Conservation (phyloP, 2,113 vertebrate genomes). For the Illadopsis cleaveri region DNA sequence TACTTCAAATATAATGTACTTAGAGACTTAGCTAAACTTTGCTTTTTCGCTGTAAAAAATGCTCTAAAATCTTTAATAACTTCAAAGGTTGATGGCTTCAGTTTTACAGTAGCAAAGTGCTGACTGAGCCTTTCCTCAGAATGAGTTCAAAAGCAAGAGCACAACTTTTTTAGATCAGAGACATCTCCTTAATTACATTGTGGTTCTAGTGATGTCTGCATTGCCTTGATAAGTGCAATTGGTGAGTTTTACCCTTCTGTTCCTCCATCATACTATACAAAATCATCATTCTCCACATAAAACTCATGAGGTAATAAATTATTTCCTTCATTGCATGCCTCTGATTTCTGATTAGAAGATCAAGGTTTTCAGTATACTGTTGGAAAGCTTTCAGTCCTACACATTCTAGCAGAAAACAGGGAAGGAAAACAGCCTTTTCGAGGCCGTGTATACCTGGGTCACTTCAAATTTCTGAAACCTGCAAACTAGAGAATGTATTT, state of each 20-base stretch:
- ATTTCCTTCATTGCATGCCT: background rate
- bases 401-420: background rate
- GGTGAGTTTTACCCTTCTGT: background rate
- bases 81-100: conserved; percentile 31
- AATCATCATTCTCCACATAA: background rate
- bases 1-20: conserved; percentile 2
- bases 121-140: conserved; percentile 14
- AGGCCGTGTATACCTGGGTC: background rate
- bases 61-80: conserved; percentile 19
- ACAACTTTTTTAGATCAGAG: conserved; percentile 35
- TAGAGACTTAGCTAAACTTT: conserved; percentile 9
- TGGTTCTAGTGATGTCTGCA: background rate
- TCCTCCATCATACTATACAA: background rate
- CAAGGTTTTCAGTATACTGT: background rate
- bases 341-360: background rate
- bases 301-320: background rate
- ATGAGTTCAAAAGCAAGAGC: conserved; percentile 7
- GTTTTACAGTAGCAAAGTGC: conserved; percentile 21
- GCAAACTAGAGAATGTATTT: background rate
- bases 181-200: conserved; percentile 21
- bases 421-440: background rate
- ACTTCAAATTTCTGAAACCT: background rate
- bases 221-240: background rate
- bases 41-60: conserved; percentile 1
- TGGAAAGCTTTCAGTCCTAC: background rate